Base-by-base conservation (phyloP, 2,888 invertebrate species). In the Spilosoma lubricipeda region DNA sequence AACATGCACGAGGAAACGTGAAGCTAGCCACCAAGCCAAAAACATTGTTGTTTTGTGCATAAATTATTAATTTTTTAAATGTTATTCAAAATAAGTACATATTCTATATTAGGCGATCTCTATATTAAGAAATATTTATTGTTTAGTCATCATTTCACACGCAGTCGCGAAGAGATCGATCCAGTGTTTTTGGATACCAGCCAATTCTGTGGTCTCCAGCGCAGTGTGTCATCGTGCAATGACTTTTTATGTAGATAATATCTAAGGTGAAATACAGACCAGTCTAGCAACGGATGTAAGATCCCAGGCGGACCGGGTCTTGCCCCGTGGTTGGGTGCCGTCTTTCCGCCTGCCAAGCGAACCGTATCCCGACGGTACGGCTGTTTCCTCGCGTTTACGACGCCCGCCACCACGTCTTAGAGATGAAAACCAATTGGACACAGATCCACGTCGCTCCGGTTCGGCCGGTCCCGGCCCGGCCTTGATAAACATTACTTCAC, bases 391-490 rank as follows among this genome's bases (percentile, higher is more conserved):
- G 68, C 95, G 93, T 86, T 94, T 93, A 77, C 96, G 93, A 73
- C 95, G 91, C 70, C 95, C 92, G 72, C 87, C 91, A 92, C 96
- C 91, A 82, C 98, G 96, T 86, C 98, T 97, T 89, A 98, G 91
- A 80, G 98, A 98, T 81, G 97, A 97, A 93, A 98, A 98, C 98
- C 98, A 98, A 92, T 97, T 97, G 84, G 97, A 96, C 78, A 98
- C 97, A 84, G 97, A 97, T 85, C 97, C 97, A 81, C 97, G 97
- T 85, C 97, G 96, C 90, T 97, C 97, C 83, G 97, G 96, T 85
- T 96, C 94, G 87, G 91, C 93, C 90, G 93, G 86, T 85, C 90
- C 93, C 83, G 94, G 93, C 87, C 92, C 95, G 85, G 92, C 93
- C 87, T 96, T 96, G 92, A 96, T 96, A 85, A 96, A 96, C 96